Percentiles rank a stretch among this genome's conserved stretches.
phyloP scores from a whole-genome alignment of 2,113 vertebrate species.

The Gymnogyps californianus region DNA sequence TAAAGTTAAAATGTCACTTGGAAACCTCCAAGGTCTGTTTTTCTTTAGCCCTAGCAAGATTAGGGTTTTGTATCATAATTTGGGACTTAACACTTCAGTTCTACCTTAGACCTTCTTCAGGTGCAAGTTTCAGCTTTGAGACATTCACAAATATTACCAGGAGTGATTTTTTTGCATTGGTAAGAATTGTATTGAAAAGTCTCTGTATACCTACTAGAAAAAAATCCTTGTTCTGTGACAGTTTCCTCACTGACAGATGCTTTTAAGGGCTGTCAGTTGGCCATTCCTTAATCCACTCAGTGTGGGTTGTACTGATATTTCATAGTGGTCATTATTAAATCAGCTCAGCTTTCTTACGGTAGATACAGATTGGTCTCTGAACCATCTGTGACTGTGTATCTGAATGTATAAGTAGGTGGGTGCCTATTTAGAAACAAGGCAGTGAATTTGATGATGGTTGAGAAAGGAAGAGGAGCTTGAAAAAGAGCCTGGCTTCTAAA shows the following conservation, averaged over 20 bases:
- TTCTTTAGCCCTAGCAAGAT: background rate
- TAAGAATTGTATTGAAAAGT: background rate
- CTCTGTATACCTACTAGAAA: accelerated
- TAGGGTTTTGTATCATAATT: background rate
- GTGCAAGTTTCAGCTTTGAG: background rate
- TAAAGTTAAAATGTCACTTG: background rate
- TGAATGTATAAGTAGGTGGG: background rate
- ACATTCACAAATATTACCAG: background rate
- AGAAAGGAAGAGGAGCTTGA: background rate
- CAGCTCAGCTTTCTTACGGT: background rate
- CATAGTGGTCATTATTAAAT: slow-evolving; percentile 9
- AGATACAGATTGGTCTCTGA: background rate
- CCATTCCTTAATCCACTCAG: slow-evolving; percentile 33
- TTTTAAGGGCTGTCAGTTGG: slow-evolving; percentile 19
- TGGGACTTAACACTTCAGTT: background rate
- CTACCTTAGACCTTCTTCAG: background rate
- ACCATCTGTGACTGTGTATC: background rate
- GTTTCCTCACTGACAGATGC: background rate
- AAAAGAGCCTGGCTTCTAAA: background rate
- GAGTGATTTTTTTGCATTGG: background rate
- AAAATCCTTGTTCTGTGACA: background rate
- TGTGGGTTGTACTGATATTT: background rate
- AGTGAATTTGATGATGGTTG: background rate
- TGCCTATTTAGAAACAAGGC: background rate
- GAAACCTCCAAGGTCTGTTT: background rate